Base-by-base conservation (phyloP, 2,797 vertebrate genomes). In the Semaprochilodus insignis region DNA sequence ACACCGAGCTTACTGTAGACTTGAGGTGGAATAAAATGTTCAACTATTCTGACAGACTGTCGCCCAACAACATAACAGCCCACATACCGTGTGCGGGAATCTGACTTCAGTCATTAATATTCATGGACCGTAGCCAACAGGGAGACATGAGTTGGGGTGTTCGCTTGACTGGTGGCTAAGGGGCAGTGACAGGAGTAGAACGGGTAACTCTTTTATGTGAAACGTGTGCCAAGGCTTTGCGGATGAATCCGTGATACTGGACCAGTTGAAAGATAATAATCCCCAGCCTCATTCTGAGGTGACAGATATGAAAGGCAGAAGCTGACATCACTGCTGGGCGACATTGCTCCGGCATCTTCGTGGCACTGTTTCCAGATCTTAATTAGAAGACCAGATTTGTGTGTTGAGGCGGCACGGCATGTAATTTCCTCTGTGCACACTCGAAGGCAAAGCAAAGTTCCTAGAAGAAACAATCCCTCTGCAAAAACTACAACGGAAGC, bases 101-200 rank as follows among this genome's bases (percentile, higher is more conserved):
- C 62, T 84, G 77, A 77, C 73, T 77, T 76, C 48, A 19, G 65
- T 83, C 72, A 84, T 87, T 86, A 87, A 85, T 81, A 87, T 84
- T 67, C 83, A 84, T 69, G 85, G 67, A 21, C 52, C 72, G 76
- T 79, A 71, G 83, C 65, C 25, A 78, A 57, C 63, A 67, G 27
- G 51, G 77, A 78, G 40, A 40, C 65, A 55, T 54, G 51, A 67
- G 19, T 67, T 55, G 52, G 77, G 63, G 51, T 67, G 48, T 55
- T 55, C 40, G 51, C 31, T 55, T 55, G 77, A 69, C 63, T 78
- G 77, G 48, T 69, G 52, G 25, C 10, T 36, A 54, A 36, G 77
- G 63, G 77, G 51, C 63, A 78, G 63, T 77, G 77, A 54, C 63
- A 69, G 65, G 27, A 67, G 63, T 34, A 57, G 77, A 55, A 44